These are phyloP conservation scores for Hyla sarda DNA, from an alignment of 2,113 vertebrate species.

Conservation along the genomic window DNA sequence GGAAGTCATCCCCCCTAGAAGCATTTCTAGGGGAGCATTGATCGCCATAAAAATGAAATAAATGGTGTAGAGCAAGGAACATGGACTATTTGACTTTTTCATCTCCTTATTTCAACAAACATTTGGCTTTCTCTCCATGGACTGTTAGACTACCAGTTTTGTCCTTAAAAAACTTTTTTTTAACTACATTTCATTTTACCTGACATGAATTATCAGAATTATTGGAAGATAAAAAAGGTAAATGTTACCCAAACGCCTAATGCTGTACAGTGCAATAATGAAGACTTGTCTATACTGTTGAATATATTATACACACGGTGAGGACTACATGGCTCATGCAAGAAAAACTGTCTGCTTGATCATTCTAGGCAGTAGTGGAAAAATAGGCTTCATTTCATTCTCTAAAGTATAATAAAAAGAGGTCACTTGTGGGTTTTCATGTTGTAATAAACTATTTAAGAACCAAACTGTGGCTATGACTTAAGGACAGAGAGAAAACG, in stretches of 20 bases:
- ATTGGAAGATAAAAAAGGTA: background rate
- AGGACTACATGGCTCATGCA: constrained; percentile 7
- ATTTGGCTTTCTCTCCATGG: background rate
- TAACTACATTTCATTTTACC: background rate
- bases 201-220: background rate
- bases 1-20: too few relatives aligned
- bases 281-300: background rate
- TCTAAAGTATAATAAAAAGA: constrained; percentile 27
- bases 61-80: too few relatives aligned
- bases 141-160: background rate
- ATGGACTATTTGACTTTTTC: too few relatives aligned
- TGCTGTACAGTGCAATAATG: background rate
- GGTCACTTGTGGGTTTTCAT: constrained; percentile 48
- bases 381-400: constrained; percentile 31
- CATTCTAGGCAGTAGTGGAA: constrained; percentile 17
- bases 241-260: background rate
- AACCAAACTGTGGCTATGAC: constrained; percentile 40
- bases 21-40: too few relatives aligned
- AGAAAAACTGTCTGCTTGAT: constrained; percentile 26
- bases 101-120: background rate
- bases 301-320: constrained; percentile 13
- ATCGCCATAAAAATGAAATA: too few relatives aligned
- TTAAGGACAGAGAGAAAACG: constrained; percentile 42
- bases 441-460: constrained; percentile 33
- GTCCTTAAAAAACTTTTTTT: background rate